Evolutionary conservation across 2,797 vertebrate species (phyloP).

Genomic region (Balearica regulorum): DNA sequence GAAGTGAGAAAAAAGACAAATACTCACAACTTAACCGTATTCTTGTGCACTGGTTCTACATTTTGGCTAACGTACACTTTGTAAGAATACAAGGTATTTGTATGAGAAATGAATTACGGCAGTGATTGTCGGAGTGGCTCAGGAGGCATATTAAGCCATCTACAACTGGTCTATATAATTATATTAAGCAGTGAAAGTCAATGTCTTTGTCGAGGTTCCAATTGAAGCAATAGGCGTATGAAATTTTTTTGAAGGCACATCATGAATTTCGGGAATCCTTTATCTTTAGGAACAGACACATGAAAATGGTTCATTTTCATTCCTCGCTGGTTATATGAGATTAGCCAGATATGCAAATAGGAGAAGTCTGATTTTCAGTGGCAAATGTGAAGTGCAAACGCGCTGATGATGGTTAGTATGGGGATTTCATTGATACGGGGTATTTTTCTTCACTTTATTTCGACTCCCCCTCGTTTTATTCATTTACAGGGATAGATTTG

Average conservation of each 20-base stretch:
- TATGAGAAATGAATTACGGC: not conserved
- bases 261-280: not conserved
- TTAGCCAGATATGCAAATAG: not conserved
- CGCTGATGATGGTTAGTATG: accelerated
- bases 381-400: not conserved
- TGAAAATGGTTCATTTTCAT: not conserved
- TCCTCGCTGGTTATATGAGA: not conserved
- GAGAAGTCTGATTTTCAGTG: not conserved
- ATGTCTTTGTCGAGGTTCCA: not conserved
- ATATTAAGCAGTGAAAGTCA: not conserved
- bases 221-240: not conserved
- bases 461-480: not conserved
- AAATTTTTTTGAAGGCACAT: not conserved
- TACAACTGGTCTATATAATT: not conserved
- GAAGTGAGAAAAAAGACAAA: not conserved
- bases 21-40: not conserved
- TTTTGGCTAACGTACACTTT: not conserved
- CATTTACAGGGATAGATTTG: not conserved
- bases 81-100: not conserved
- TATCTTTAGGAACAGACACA: not conserved
- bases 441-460: not conserved
- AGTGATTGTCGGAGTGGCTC: not conserved
- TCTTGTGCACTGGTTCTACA: not conserved
- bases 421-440: not conserved
- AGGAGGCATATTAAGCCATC: not conserved